Evolutionary conservation across 2,888 invertebrate genomes (phyloP).

Genomic region (Lymantria monacha): DNA sequence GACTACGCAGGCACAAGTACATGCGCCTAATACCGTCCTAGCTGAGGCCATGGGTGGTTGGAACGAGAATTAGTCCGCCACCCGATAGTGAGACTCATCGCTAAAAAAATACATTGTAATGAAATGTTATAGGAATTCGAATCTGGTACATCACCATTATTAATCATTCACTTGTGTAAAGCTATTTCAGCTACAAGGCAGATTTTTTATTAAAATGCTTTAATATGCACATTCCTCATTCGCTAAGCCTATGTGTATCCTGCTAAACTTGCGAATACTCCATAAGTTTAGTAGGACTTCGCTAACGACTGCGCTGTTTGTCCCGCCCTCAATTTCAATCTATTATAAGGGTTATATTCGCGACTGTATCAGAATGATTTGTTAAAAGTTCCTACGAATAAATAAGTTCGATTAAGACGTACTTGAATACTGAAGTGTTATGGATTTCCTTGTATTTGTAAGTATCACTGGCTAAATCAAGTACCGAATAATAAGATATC

Average conservation of each 20-base stretch:
- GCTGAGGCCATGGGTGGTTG: too few species aligned
- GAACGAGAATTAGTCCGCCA: too few species aligned
- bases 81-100: too few species aligned
- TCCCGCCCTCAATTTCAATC: constrained; percentile 35
- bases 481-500: background rate
- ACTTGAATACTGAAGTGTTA: constrained; percentile 29
- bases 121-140: too few species aligned
- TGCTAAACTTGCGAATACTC: constrained; percentile 1
- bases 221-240: constrained; percentile 3
- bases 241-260: constrained; percentile 15
- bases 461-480: background rate
- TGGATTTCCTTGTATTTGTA: constrained; percentile 7
- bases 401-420: constrained; percentile 38
- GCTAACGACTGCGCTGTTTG: constrained; percentile 43
- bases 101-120: too few species aligned
- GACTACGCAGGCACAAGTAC: too few species aligned
- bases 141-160: too few species aligned
- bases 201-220: too few species aligned
- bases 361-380: constrained; percentile 37
- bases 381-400: constrained; percentile 40
- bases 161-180: too few species aligned
- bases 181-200: too few species aligned
- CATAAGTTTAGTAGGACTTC: constrained; percentile 34
- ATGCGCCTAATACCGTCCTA: too few species aligned
- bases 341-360: constrained; percentile 42